These are phyloP conservation scores for Xestia c-nigrum DNA, from an alignment of 2,888 invertebrate genomes.

Conservation along the genomic window DNA sequence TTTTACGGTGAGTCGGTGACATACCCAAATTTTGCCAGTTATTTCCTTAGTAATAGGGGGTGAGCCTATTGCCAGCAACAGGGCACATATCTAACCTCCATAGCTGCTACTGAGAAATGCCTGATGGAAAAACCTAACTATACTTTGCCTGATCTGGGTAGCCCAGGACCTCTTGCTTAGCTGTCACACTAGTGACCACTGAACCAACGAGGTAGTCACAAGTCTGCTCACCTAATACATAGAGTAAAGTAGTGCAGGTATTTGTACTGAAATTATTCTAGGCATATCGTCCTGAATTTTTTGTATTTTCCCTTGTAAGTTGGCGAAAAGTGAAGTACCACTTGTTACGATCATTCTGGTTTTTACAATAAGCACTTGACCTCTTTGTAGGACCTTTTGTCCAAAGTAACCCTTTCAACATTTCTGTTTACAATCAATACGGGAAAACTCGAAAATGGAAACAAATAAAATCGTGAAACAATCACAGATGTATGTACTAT, in stretches of 20 bases:
- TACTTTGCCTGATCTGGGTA: no score
- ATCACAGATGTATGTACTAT: not conserved
- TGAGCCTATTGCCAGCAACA: no score
- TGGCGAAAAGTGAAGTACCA: not conserved
- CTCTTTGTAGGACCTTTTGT: constrained; percentile 12
- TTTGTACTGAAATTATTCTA: not conserved
- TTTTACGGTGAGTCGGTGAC: no score
- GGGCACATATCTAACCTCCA: no score
- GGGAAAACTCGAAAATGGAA: not conserved
- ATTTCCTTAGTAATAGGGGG: no score
- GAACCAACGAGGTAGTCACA: no score
- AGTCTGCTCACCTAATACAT: not conserved
- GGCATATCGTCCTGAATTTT: not conserved
- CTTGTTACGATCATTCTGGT: not conserved
- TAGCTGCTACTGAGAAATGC: no score
- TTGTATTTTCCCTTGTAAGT: not conserved
- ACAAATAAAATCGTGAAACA: not conserved
- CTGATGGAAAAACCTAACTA: no score
- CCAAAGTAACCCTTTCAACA: constrained; percentile 9
- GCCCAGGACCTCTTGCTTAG: no score
- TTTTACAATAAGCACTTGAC: constrained; percentile 1
- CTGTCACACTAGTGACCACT: no score
- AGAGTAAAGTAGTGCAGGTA: not conserved
- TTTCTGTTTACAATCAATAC: constrained; percentile 10
- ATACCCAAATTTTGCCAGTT: no score